phyloP scores from a whole-genome alignment of 2,113 vertebrate genomes.

The Brachypodius melanocephalos region DNA sequence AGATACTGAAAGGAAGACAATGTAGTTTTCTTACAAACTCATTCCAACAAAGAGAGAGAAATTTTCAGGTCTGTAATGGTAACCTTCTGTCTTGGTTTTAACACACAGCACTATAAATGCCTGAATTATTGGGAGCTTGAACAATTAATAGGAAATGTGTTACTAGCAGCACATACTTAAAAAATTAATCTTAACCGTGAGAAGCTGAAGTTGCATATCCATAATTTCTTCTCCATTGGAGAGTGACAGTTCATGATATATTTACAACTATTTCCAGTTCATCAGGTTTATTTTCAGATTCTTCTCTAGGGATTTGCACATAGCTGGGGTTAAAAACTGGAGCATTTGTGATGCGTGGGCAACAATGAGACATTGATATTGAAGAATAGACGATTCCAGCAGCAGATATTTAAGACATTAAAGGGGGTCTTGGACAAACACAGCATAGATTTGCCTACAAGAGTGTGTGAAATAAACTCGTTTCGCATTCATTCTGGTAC shows the following conservation, averaged over 20 bases:
- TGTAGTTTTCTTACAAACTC: background rate
- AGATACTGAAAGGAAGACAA: background rate
- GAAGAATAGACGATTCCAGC: background rate
- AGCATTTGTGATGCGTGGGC: background rate
- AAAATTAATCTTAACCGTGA: background rate
- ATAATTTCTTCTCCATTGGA: background rate
- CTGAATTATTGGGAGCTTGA: background rate
- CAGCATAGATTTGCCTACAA: background rate
- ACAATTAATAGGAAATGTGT: background rate
- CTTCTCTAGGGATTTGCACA: background rate
- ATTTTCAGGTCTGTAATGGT: background rate
- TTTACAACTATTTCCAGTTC: background rate
- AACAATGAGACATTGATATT: background rate
- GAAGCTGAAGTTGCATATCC: background rate
- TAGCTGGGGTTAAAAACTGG: background rate
- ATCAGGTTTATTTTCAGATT: background rate
- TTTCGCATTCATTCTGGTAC: background rate
- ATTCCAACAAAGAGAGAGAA: background rate
- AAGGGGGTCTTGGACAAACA: background rate
- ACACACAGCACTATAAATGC: background rate
- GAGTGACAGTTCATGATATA: background rate
- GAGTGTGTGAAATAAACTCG: background rate
- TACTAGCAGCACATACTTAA: background rate
- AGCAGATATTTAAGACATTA: background rate
- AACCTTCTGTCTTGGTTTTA: background rate